Base-by-base conservation (phyloP, 2,113 vertebrate species). In the Pseudonaja textilis region DNA sequence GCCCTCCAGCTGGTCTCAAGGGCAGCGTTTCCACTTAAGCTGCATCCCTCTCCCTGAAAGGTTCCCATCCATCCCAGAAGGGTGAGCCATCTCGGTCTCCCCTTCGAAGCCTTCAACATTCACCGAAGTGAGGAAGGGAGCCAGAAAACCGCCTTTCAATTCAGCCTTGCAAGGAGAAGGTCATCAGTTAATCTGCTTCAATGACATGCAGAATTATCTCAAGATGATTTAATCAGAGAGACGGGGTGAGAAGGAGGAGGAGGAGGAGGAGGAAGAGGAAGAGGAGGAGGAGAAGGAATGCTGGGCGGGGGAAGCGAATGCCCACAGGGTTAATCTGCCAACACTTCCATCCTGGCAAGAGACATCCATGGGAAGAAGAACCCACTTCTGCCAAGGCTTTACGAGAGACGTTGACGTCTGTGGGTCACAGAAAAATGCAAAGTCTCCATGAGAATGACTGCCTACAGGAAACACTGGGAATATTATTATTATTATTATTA, bases 171-270 rank as follows among this genome's bases (percentile, higher is more conserved):
- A 2, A 23, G 95, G 96, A 96, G 95, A 93, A 97, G 96, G 96
- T 97, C 93, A 90, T 92, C 93, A 1, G 39, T 93, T 98, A 98
- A 97, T 97, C 97, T 97, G 93, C 87, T 96, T 95, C 96, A 97
- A 89, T 94, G 97, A 96, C 97, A 96, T 50, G 92, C 95, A 95
- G 97, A 95, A 97, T 97, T 97, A 98, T 96, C 94, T 96, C 94
- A 89, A 95, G 94, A 97, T 61, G 90, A 94, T 96, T 97, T 96
- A 97, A 97, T 97, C 93, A 5, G 94, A 91, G 94, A 90, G 92
- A 86, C 89, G 8, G 91, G 92, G 86, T 88, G 74, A 81, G 74
- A 34, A 42, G 74, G 69, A 39, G 69, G 69, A 69, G 64, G 64
- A 69, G 5, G 64, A 69, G 61, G 61, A 69, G 3, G 59, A 45